These are phyloP conservation scores for Xiphorhynchus erythropygius DNA, from an alignment of 2,797 vertebrate genomes.

Conservation along the genomic window DNA sequence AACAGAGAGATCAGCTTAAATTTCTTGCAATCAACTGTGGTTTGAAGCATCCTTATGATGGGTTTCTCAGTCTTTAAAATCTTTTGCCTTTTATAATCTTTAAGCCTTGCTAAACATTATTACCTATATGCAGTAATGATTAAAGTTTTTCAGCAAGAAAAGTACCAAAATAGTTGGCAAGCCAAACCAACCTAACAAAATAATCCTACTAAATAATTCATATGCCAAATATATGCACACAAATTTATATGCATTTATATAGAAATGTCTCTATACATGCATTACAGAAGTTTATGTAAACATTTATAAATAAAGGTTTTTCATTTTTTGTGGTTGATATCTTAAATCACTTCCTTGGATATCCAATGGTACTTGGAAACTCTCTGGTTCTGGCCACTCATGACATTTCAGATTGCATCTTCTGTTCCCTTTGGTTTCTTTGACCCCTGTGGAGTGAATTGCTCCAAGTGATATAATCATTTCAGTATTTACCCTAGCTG, in stretches of 20 bases:
- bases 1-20: background rate
- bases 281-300: background rate
- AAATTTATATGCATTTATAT: background rate
- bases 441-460: background rate
- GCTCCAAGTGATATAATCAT: background rate
- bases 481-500: background rate
- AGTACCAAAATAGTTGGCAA: background rate
- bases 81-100: conserved; percentile 3
- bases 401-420: background rate
- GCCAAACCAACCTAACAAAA: background rate
- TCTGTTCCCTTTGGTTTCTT: background rate
- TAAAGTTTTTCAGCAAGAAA: background rate
- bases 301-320: background rate
- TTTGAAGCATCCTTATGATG: background rate
- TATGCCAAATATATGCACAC: background rate
- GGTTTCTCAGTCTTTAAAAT: conserved; percentile 12
- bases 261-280: background rate
- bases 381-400: background rate
- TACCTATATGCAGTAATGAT: background rate
- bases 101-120: conserved; percentile 1
- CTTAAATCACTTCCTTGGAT: background rate
- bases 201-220: background rate
- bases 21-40: background rate
- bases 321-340: background rate
- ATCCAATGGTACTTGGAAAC: background rate